phyloP scores from a whole-genome alignment of 2,113 vertebrate genomes.

The Strix aluco region DNA sequence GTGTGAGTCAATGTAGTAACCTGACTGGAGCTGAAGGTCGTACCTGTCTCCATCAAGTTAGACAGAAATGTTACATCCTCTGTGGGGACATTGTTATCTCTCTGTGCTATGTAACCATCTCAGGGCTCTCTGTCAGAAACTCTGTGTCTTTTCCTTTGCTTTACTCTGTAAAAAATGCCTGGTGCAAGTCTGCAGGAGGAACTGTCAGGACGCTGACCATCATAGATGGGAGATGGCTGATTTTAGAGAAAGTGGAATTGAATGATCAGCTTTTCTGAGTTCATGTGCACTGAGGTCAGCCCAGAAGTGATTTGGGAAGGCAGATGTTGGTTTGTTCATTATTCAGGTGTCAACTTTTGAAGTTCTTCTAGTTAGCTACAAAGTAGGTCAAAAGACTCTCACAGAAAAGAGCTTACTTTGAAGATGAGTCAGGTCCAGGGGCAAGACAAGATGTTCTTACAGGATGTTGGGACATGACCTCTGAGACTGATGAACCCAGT shows the following conservation, averaged over 20 bases:
- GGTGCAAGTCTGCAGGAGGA: not conserved
- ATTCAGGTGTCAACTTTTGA: not conserved
- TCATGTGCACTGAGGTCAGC: not conserved
- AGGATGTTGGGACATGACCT: fast-evolving
- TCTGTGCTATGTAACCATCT: not conserved
- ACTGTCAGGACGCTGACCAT: not conserved
- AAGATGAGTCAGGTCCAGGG: not conserved
- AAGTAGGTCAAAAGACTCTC: not conserved
- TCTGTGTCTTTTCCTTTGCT: not conserved
- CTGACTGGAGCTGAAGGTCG: not conserved
- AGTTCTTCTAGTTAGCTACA: not conserved
- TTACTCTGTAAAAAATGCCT: not conserved
- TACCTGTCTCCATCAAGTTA: not conserved
- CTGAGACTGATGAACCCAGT: not conserved
- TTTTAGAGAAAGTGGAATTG: not conserved
- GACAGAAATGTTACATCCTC: not conserved
- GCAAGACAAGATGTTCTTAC: not conserved
- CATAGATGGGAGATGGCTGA: not conserved
- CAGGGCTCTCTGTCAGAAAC: not conserved
- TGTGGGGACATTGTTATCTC: not conserved
- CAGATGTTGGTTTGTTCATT: not conserved
- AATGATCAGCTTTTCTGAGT: not conserved
- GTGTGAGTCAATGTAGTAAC: not conserved
- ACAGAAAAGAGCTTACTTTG: not conserved
- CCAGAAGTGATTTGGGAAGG: not conserved